Conservation (phyloP, 2,888 invertebrate genomes). For the Cantharis flavilabris region DNA sequence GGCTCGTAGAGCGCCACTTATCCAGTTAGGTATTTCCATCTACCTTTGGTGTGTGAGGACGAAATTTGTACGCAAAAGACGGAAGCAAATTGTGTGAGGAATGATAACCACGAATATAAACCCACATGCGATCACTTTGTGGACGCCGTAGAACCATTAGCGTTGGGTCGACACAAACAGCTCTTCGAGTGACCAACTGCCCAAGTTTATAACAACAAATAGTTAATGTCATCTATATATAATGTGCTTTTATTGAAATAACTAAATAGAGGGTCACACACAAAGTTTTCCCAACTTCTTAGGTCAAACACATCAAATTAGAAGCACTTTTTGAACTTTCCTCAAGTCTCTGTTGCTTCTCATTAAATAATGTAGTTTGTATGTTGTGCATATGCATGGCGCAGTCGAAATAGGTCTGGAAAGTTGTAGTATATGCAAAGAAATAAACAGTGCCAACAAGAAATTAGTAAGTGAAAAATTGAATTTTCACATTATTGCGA, state of each 20-base stretch:
- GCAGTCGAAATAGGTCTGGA: neutral
- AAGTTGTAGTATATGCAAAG: neutral
- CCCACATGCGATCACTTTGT: slow-evolving; percentile 38
- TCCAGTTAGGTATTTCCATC: slow-evolving; percentile 18
- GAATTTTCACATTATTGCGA: neutral
- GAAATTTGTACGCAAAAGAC: slow-evolving; percentile 14
- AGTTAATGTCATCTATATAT: slow-evolving; percentile 46
- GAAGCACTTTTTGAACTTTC: neutral
- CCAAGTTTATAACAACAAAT: slow-evolving; percentile 48
- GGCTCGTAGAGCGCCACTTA: slow-evolving; percentile 10
- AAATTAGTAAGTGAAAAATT: neutral
- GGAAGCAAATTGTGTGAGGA: slow-evolving; percentile 6
- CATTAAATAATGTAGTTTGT: neutral
- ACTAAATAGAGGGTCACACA: slow-evolving; percentile 39
- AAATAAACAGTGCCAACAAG: neutral
- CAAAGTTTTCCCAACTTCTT: slow-evolving; percentile 17
- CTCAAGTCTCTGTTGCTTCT: neutral
- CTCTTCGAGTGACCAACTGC: slow-evolving; percentile 45
- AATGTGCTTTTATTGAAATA: slow-evolving; percentile 48
- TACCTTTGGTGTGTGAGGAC: slow-evolving; percentile 13
- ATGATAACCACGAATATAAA: slow-evolving; percentile 18
- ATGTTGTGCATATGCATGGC: no score
- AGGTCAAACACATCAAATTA: slow-evolving; percentile 2
- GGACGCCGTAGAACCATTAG: slow-evolving; percentile 42
- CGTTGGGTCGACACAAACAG: slow-evolving; percentile 40